These are phyloP conservation scores for Harpegnathos saltator DNA, from an alignment of 1,140 invertebrate genomes.

Conservation along the genomic window DNA sequence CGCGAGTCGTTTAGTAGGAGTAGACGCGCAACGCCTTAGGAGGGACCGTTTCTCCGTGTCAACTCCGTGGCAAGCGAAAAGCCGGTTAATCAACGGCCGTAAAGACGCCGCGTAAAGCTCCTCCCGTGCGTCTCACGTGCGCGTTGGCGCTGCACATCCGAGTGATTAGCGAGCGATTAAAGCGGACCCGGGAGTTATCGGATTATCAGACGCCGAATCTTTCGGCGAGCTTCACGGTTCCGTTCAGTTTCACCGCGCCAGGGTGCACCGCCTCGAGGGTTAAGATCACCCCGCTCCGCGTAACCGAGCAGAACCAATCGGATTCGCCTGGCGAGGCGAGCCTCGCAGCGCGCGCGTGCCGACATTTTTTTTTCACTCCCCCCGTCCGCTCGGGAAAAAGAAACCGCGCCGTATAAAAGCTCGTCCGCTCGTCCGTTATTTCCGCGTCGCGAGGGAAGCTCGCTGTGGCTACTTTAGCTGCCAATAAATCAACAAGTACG, in stretches of 20 bases:
- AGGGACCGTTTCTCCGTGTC: too few species aligned
- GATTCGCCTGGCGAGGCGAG: neutral
- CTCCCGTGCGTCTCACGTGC: neutral
- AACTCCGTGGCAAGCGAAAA: too few species aligned
- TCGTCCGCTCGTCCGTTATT: constrained; percentile 28
- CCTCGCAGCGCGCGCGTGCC: neutral
- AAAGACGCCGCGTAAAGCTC: neutral
- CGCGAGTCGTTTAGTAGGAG: neutral
- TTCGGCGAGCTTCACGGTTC: neutral
- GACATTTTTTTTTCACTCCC: constrained; percentile 22
- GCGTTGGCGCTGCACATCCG: neutral
- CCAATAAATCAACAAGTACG: constrained; percentile 75
- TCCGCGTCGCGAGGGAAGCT: constrained; percentile 36
- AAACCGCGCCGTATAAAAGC: neutral
- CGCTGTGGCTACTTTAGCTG: constrained; percentile 64
- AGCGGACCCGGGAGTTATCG: neutral
- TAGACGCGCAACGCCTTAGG: neutral
- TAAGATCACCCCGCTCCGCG: neutral
- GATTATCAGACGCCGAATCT: neutral
- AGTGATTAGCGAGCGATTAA: too few species aligned
- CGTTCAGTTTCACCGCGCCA: neutral
- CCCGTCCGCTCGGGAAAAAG: neutral
- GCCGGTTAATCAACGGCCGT: too few species aligned
- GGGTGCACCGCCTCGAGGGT: too few species aligned
- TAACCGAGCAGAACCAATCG: neutral